Evolutionary conservation across 2,888 invertebrate species (phyloP).

Genomic region (Ophion costatus): DNA sequence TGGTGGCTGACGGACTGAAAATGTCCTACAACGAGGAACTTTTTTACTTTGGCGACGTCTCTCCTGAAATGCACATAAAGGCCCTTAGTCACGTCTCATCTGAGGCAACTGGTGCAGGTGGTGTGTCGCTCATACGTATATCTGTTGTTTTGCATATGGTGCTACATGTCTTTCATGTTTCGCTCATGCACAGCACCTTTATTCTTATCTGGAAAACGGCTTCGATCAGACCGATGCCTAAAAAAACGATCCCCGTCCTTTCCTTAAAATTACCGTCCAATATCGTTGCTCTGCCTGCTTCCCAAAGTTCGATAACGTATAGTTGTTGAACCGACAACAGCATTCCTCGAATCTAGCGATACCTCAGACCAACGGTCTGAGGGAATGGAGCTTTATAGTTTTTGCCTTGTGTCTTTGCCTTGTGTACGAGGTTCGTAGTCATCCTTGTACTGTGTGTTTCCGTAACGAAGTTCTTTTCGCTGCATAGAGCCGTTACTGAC

Average conservation of each 20-base stretch:
- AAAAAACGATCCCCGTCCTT: background rate
- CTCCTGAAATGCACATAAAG: background rate
- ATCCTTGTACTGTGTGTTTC: no score
- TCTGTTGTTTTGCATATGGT: background rate
- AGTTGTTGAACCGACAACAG: conserved; percentile 63
- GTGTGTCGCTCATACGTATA: no score
- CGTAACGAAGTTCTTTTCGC: no score
- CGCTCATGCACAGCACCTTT: background rate
- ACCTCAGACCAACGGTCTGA: conserved; percentile 68
- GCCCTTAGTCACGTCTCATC: background rate
- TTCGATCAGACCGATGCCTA: background rate
- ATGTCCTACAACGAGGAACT: no score
- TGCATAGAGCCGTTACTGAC: no score
- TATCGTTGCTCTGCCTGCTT: conserved; percentile 66
- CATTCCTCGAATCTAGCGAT: conserved; percentile 64
- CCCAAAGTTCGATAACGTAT: conserved; percentile 68
- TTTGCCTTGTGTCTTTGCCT: no score
- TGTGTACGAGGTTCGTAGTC: no score
- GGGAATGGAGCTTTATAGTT: no score
- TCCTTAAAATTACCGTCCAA: conserved; percentile 63
- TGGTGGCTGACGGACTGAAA: no score
- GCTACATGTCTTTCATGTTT: background rate
- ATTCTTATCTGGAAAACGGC: background rate
- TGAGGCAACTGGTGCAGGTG: no score
- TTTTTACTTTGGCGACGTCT: no score